Base-by-base conservation (phyloP, 2,888 invertebrate genomes). In the Agrilus mali region DNA sequence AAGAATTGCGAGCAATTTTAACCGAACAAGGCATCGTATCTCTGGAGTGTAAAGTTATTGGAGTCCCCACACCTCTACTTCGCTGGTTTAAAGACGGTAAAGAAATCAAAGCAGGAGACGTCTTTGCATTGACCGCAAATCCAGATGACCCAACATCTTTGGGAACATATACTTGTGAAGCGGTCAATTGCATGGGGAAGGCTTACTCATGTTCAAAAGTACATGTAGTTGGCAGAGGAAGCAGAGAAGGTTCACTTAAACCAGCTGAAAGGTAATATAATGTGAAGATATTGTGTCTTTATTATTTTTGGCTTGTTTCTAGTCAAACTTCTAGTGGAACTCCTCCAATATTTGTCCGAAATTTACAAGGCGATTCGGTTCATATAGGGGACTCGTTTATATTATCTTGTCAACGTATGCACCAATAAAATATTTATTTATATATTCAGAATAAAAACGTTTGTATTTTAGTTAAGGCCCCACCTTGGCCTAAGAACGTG, bases 1-100 rank as follows among this genome's bases (percentile, higher is more conserved):
- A 88, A 61, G 86, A 86, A 55, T 72, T 93, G 12, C 77, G 81
- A 27, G 87, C 90, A 2, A 71, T 88, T 46, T 74, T 89, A 27
- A 90, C 89, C 0, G 86, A 87, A 60, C 84, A 86, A 54, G 92
- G 92, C 35, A 87, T 87, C 0, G 93, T 93, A 10, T 86, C 88
- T 0, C 70, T 94, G 49, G 89, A 90, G 65, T 93, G 93, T 64
- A 92, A 92, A 64, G 89, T 89, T 15, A 80, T 89, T 41, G 90
- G 90, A 13, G 85, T 88, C n/a, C 90, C 92, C 2, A 87, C 88
- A 1, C 80, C 80, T 0, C 63, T 72, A 13, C 58, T 78, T 36
- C 69, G 72, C 52, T 83, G 82, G 83, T 84, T 78, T 63, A 85
- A 90, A 71, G 90, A 89, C 64, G 83, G 84, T 47, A 78, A 82